phyloP scores from a whole-genome alignment of 1,140 invertebrate species.

The Drosophila albomicans region DNA sequence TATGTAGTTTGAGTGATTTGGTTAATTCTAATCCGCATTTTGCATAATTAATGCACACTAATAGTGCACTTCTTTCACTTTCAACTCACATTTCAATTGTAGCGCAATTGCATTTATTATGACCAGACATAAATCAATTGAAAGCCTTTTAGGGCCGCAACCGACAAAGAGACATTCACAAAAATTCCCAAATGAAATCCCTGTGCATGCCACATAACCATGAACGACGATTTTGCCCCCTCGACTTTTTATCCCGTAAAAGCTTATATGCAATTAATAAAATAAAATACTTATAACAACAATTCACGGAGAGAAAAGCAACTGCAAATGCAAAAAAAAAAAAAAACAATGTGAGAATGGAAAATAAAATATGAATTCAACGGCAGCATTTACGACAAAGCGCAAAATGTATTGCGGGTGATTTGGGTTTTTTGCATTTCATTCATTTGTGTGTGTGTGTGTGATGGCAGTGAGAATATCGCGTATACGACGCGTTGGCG shows the following conservation, averaged over 20 bases:
- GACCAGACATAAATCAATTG: conserved; percentile 39
- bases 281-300: conserved; percentile 31
- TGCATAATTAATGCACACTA: neutral
- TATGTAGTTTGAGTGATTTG: neutral
- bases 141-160: conserved; percentile 18
- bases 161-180: conserved; percentile 11
- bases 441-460: conserved; percentile 28
- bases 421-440: conserved; percentile 46
- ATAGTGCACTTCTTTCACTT: neutral
- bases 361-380: conserved; percentile 36
- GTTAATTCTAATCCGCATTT: neutral
- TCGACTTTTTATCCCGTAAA: neutral
- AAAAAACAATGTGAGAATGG: conserved; percentile 9
- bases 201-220: conserved; percentile 9
- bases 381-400: conserved; percentile 30
- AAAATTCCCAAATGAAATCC: conserved; percentile 18
- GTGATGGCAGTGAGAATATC: conserved; percentile 48
- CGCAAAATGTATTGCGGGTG: conserved; percentile 37
- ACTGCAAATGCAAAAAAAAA: conserved; percentile 2
- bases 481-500: conserved; percentile 72
- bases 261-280: conserved; percentile 43
- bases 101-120: conserved; percentile 8
- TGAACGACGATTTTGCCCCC: neutral
- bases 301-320: neutral
- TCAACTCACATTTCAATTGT: conserved; percentile 29